These are phyloP conservation scores for Gari tellinella DNA, from an alignment of 2,888 invertebrate genomes.

Conservation along the genomic window DNA sequence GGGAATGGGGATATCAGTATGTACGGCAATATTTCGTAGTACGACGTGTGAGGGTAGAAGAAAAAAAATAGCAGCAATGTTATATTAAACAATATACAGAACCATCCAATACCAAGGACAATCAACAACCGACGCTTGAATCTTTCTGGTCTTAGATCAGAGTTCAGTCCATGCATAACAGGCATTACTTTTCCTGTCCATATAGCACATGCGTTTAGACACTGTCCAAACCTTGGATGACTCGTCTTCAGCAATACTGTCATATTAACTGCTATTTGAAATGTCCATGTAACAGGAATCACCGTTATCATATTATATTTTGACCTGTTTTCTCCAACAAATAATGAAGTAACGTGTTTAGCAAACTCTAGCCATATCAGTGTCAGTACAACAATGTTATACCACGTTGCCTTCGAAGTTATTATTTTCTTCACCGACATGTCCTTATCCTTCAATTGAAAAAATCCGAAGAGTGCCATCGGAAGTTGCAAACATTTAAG, in stretches of 20 bases:
- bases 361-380: too few species aligned
- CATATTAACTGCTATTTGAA: slow-evolving; percentile 4
- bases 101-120: neutral
- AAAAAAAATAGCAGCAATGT: neutral
- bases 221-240: slow-evolving; percentile 13
- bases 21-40: neutral
- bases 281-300: neutral
- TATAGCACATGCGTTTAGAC: neutral
- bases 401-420: too few species aligned
- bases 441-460: neutral
- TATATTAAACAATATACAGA: neutral
- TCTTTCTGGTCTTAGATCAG: neutral
- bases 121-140: neutral
- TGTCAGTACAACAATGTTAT: too few species aligned
- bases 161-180: slow-evolving; percentile 2
- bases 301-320: neutral
- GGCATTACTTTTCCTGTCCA: slow-evolving; percentile 9
- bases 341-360: neutral
- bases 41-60: neutral
- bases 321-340: neutral
- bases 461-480: slow-evolving; percentile 13
- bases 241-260: slow-evolving; percentile 9
- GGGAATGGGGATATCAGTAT: slow-evolving; percentile 4
- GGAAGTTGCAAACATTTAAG: neutral
- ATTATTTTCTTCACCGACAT: too few species aligned